These are phyloP conservation scores for Theretra japonica DNA, from an alignment of 2,888 invertebrate genomes.

Conservation along the genomic window DNA sequence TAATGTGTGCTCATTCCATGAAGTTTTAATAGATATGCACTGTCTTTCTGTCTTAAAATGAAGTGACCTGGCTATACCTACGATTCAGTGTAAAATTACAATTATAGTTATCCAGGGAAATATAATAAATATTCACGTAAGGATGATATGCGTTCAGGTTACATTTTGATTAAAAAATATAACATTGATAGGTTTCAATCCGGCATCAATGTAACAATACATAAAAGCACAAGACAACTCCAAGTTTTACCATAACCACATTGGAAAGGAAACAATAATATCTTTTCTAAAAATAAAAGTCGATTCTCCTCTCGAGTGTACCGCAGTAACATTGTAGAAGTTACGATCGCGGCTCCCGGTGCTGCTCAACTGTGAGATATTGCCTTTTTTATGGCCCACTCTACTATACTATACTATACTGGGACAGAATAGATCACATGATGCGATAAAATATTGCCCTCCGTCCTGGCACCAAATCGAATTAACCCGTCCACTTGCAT, in stretches of 20 bases:
- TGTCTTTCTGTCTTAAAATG: too few species aligned
- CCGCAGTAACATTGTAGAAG: conserved; percentile 82
- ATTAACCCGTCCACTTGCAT: conserved; percentile 85
- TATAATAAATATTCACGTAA: too few species aligned
- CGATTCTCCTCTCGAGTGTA: conserved; percentile 66
- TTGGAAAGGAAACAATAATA: conserved; percentile 62
- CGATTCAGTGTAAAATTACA: too few species aligned
- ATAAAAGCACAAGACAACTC: conserved; percentile 1
- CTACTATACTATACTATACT: conserved; percentile 82
- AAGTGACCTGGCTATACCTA: too few species aligned
- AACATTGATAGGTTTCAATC: neutral
- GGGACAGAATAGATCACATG: conserved; percentile 84
- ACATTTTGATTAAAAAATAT: too few species aligned
- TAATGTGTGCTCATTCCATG: too few species aligned
- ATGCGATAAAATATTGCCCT: conserved; percentile 84
- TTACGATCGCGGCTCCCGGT: conserved; percentile 80
- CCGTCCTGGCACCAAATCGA: conserved; percentile 79
- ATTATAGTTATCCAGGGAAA: too few species aligned
- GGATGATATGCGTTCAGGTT: too few species aligned
- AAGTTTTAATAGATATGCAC: too few species aligned
- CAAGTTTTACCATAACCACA: conserved; percentile 30
- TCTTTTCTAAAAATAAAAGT: conserved; percentile 73
- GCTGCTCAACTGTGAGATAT: conserved; percentile 84
- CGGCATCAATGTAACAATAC: neutral
- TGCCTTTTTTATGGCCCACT: conserved; percentile 84